phyloP scores from a whole-genome alignment of 1,140 invertebrate genomes.

The Leptopilina boulardi region DNA sequence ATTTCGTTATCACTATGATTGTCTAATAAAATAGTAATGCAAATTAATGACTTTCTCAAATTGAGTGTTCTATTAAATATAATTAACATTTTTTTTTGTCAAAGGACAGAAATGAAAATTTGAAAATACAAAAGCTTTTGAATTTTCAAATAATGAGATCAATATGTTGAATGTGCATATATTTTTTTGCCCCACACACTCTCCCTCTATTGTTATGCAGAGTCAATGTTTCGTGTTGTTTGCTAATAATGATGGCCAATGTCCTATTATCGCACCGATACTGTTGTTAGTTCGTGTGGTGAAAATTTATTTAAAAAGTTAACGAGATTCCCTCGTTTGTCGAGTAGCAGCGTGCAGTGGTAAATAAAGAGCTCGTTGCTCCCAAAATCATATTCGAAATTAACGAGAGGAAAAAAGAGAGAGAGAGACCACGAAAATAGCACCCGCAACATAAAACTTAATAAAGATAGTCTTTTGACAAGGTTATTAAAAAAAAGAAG shows the following conservation, averaged over 20 bases:
- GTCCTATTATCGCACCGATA: not conserved
- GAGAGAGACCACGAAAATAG: not conserved
- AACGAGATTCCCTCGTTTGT: not conserved
- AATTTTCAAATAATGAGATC: too few species aligned
- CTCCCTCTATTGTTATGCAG: not conserved
- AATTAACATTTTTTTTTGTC: too few species aligned
- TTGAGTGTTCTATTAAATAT: too few species aligned
- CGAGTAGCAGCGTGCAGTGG: not conserved
- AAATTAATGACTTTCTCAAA: too few species aligned
- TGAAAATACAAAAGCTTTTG: too few species aligned
- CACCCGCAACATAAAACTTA: not conserved
- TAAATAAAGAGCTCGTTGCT: not conserved
- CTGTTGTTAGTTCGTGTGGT: not conserved
- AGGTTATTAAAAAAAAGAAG: not conserved
- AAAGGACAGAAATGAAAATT: too few species aligned
- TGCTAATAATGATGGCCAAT: not conserved
- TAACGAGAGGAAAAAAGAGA: too few species aligned
- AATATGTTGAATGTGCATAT: too few species aligned
- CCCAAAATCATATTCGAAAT: not conserved
- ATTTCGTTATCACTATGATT: too few species aligned
- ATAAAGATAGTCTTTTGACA: constrained; percentile 1
- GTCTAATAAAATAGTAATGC: too few species aligned
- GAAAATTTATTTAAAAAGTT: not conserved
- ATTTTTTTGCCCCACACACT: too few species aligned
- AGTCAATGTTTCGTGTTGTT: not conserved